Base-by-base conservation (phyloP, 1,140 invertebrate genomes). In the Heliothis virescens region DNA sequence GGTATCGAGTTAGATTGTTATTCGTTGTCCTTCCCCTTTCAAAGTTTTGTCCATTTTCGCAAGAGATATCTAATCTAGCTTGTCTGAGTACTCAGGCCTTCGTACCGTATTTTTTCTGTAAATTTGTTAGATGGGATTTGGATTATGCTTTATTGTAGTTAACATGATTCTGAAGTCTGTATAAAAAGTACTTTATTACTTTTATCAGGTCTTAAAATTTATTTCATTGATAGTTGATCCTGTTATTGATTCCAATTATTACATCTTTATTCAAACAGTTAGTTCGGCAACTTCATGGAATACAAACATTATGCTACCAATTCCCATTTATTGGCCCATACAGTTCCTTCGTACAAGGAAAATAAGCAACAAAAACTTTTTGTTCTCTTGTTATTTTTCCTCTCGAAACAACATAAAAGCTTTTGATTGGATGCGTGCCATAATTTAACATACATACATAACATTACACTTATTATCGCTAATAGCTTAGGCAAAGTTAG, bases 401-500 rank as follows among this genome's bases (percentile, higher is more conserved):
- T 59, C 57, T 41, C 16, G 62, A 47, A 65, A 65, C 60, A 65
- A 65, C 41, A 65, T 65, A 65, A 65, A 48, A 48, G 62, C 41
- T 16, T 65, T 65, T 65, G 62, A 65, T 65, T 65, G 62, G 62
- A 12, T 65, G 13, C 16, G 34, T 65, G 62, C 62, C 62, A 47
- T 47, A 65, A 47, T 41, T 65, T 62, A 62, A 34, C 60, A 62
- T 62, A 62, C 29, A 29, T 65, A 48, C 41, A 65, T 65, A 65
- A 65, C 16, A 48, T 65, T 16, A 48, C 16, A 48, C 41, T 65
- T 65, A 48, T 65, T 65, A 47, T 65, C 41, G 48, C 62, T 65
- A 65, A 65, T 65, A 16, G 41, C 16, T 65, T 65, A 65, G 62
- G 62, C 62, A 65, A 48, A 48, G 62, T 18, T 63, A 65, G 62